phyloP scores from a whole-genome alignment of 2,113 vertebrate species.

The Lagenorhynchus albirostris region DNA sequence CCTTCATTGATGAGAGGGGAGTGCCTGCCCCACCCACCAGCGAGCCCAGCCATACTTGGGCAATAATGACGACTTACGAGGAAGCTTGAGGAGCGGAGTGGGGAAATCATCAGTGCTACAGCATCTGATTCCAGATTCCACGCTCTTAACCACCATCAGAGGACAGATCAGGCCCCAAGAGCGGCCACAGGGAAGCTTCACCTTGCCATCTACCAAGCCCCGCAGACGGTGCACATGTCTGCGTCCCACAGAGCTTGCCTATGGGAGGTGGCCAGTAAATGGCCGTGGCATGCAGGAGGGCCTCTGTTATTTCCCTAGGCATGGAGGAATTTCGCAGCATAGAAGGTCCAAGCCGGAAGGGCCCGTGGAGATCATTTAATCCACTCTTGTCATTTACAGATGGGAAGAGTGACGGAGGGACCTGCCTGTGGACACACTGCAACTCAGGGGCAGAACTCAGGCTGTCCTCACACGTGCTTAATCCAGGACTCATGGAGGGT shows the following conservation, averaged over 20 bases:
- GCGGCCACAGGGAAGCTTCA: neutral
- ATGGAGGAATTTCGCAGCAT: neutral
- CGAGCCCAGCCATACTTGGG: neutral
- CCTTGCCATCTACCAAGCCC: neutral
- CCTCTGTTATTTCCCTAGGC: neutral
- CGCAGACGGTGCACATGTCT: neutral
- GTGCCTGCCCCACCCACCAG: neutral
- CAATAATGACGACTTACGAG: neutral
- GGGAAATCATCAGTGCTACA: neutral
- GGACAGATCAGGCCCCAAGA: neutral
- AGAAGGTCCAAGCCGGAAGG: neutral
- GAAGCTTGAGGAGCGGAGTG: neutral
- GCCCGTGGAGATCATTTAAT: neutral
- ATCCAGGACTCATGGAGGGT: neutral
- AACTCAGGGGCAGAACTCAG: neutral
- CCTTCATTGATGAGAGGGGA: neutral
- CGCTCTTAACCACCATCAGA: neutral
- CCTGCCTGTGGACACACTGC: accelerated
- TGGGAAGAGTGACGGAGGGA: neutral
- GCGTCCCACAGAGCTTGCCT: neutral
- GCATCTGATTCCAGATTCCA: neutral
- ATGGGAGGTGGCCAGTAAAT: neutral
- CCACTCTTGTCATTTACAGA: neutral
- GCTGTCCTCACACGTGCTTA: neutral
- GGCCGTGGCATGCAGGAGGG: neutral